These are phyloP conservation scores for Haliclona indistincta DNA, from an alignment of 37 sponge, comb jelly and placozoan genomes.

Conservation along the genomic window DNA sequence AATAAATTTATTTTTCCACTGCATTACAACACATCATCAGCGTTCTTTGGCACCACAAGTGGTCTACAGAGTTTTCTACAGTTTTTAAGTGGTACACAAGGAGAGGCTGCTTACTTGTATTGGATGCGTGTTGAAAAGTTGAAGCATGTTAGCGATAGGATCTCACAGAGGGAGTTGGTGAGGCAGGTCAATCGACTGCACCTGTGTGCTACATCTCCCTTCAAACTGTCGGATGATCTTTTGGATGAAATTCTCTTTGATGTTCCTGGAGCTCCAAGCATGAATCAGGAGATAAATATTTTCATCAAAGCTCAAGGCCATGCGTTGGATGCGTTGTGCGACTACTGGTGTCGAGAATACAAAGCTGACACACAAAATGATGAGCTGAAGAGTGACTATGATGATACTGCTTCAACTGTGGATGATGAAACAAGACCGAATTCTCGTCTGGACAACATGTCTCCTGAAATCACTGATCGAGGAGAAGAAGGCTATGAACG, in stretches of 20 bases:
- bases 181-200: not conserved
- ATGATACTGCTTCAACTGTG: not conserved
- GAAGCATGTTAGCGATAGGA: not conserved
- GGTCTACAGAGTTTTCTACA: constrained; percentile 38
- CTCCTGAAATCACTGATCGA: too few relatives aligned
- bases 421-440: too few relatives aligned
- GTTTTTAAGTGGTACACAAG: constrained; percentile 40
- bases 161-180: not conserved
- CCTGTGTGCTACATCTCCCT: constrained; percentile 17
- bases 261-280: not conserved
- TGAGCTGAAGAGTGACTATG: not conserved
- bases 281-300: not conserved
- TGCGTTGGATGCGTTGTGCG: constrained; percentile 8
- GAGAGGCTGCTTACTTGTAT: constrained; percentile 37
- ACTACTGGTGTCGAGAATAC: constrained; percentile 48
- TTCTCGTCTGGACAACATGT: too few relatives aligned
- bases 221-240: constrained; percentile 15
- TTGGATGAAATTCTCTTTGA: constrained; percentile 2
- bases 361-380: not conserved
- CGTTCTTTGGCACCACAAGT: not conserved
- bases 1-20: not conserved
- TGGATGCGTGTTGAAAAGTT: constrained; percentile 54
- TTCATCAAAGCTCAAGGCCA: constrained; percentile 7
- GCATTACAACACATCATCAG: not conserved
- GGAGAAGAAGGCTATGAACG: too few relatives aligned